Evolutionary conservation across 2,888 invertebrate genomes (phyloP), one percentile per base, ranked within the genome.

Genomic region (Scaptodrosophila latifasciaeformis): DNA sequence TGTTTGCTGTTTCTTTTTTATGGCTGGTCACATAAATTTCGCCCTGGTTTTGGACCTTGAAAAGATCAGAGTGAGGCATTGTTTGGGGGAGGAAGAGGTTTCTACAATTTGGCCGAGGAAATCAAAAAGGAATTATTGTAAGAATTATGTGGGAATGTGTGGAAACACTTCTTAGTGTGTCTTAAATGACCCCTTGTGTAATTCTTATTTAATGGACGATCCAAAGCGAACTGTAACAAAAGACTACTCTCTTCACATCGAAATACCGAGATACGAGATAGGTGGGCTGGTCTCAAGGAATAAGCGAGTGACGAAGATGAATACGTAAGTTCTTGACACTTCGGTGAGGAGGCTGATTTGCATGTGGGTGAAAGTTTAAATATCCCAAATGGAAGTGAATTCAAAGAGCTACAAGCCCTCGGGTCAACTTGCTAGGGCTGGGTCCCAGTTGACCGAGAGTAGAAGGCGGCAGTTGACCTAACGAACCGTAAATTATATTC

Each of bases 401-500:
- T n/a, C n/a, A n/a, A n/a, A 34, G 12, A 10, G 13, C 34, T 2
- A 12, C 2, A 13, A 34, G 34, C n/a, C n/a, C n/a, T 7, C 34
- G 34, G 34, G 34, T 4, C 7, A n/a, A 1, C 31, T 31, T 31
- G 31, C 2, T 72, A 75, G 48, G 53, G 24, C 31, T 31, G 31
- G 31, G 31, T 13, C 13, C 12, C 31, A 13, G 31, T 31, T 13
- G 31, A 31, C 40, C 17, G 19, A 21, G 42, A n/a, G 12, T 7
- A n/a, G 35, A 19, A 29, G 24, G 37, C 58, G 66, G 67, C 67
- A 55, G 67, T 83, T 83, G 83, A 83, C 84, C 84, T 84, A 83
- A 83, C 83, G 83, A 83, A 84, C 84, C 84, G 84, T 84, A 84
- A 83, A 83, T 83, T 83, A 83, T 79, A 75, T 67, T 67, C 81